Evolutionary conservation across 1,140 invertebrate genomes (phyloP), one percentile per base, ranked within the genome.

Genomic region (Globodera rostochiensis): DNA sequence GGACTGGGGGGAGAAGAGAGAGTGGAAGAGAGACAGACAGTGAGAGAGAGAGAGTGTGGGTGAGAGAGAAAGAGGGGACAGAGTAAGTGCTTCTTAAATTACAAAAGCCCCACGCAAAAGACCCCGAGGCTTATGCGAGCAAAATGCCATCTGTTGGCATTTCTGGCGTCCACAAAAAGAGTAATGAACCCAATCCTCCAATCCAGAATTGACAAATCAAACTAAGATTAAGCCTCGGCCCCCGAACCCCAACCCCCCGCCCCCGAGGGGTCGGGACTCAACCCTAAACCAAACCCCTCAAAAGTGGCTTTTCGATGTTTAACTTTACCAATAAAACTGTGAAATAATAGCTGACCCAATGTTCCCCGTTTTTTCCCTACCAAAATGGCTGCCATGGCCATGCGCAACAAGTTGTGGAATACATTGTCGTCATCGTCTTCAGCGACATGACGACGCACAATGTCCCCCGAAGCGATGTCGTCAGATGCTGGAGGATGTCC

Each of bases 301-400:
- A 7, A 50, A 50, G 6, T 50, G 6, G 11, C 49, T 7, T 11
- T 50, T 50, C 11, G 49, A 50, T 7, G 49, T 5, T 15, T 5
- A 5, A 5, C 15, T 60, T 11, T 60, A 1, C 57, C 57, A 13
- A 13, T 1, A 60, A 60, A 1, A 15, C 5, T 60, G 57, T 1
- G 25, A 25, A 25, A 25, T 25, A 25, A 25, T 25, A 25, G 25
- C 25, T 25, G 25, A 25, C 25, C 25, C 25, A 25, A 25, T 25
- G 25, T 25, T 25, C 15, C 15, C 19, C 19, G 5, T 4, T 60
- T 25, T 36, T 71, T 9, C 6, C 21, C 11, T 46, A 77, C 75
- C 75, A 77, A 9, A 67, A 77, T 60, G 11, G 66, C 66, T 0
- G 75, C 57, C 45, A 77, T 25, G 5, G 75, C 75, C 75, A 77